Base-by-base conservation (phyloP, 1,140 invertebrate genomes). In the Neoseiulus cucumeris region DNA sequence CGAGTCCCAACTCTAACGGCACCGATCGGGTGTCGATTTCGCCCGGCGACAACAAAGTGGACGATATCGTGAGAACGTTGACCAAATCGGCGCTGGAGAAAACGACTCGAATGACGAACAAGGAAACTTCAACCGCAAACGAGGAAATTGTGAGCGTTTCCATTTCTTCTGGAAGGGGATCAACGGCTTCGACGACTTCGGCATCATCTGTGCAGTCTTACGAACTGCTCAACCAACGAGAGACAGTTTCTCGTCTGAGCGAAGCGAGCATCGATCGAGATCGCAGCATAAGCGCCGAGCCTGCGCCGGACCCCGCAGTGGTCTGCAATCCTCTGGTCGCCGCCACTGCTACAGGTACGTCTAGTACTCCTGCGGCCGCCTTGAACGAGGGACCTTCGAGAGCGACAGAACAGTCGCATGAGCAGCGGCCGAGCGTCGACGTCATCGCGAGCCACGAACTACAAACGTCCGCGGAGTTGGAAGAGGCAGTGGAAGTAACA, bases 181-280 rank as follows among this genome's bases (percentile, higher is more conserved):
- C 51, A 33, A 59, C 51, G 22, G 51, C 51, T 18, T 59, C 51
- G 51, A 59, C 51, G 25, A 33, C 25, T 9, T 59, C 51, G 9
- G 51, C 51, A 12, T 59, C 51, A 33, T 59, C 51, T 14, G 51
- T 59, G 51, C 51, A 59, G 51, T 59, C 51, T 14, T 59, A 59
- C 51, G 51, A 25, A 14, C 33, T 39, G 33, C 51, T 59, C 51
- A 25, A 25, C 14, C 14, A 59, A 29, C 51, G 51, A 25, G 51
- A 59, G 14, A 29, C 51, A 2, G 51, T 20, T 59, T 59, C 51
- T 25, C 51, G 51, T 29, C 51, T 59, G 17, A 59, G 51, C 51
- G 51, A 59, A 33, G 33, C 51, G 14, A 59, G 51, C 33, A 25
- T 59, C 51, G 51, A 59, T 25, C 51, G 33, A 33, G 51, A 59